Conservation (phyloP, 2,797 vertebrate genomes). For the Lagorchestes hirsutus region DNA sequence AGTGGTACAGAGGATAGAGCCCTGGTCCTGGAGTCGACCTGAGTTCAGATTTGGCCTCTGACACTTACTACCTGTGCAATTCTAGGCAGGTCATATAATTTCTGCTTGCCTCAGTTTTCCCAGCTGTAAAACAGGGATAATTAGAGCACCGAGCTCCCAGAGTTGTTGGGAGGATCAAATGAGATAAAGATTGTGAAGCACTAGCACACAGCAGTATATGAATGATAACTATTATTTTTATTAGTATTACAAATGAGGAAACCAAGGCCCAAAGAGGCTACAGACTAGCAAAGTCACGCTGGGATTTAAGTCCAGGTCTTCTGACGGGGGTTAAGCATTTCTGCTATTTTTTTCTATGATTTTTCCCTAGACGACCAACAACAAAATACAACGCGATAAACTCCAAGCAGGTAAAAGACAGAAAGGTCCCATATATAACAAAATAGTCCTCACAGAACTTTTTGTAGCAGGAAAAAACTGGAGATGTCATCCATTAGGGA, state of each 20-base stretch:
- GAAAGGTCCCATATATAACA: too few relatives aligned
- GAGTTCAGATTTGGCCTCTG: neutral
- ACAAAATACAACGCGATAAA: too few relatives aligned
- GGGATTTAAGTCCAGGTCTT: neutral
- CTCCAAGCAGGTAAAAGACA: too few relatives aligned
- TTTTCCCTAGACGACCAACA: too few relatives aligned
- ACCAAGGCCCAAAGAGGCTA: neutral
- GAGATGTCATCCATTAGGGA: too few relatives aligned
- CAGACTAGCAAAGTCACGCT: neutral
- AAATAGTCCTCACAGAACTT: too few relatives aligned
- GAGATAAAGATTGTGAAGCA: neutral
- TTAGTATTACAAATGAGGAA: neutral
- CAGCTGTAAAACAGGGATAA: neutral
- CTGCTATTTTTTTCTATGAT: too few relatives aligned
- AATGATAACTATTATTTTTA: neutral
- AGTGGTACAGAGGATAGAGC: neutral
- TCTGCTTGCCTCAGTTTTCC: neutral
- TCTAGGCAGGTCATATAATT: neutral
- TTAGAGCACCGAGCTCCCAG: neutral
- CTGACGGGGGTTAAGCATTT: neutral
- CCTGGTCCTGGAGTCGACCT: neutral
- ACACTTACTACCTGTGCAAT: neutral
- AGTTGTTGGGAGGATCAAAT: neutral
- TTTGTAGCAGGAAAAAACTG: too few relatives aligned
- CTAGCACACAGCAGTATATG: neutral